A percentile compares a stretch with the other conserved stretches of the same genome.
Evolutionary conservation across 2,888 invertebrate species (phyloP).

Genomic region (Gymnoscelis rufifasciata): DNA sequence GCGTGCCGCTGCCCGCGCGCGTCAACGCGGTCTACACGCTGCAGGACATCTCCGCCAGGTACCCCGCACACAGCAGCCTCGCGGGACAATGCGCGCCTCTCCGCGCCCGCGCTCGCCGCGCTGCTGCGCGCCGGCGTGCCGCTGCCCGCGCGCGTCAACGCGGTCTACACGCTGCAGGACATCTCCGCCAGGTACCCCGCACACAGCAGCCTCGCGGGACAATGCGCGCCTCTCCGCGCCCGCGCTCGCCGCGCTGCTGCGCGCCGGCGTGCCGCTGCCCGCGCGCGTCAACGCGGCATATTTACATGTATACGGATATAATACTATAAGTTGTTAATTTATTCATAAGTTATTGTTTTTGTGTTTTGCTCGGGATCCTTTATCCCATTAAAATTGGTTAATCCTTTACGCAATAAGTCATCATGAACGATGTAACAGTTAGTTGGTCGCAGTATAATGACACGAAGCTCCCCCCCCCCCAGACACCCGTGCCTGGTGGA

Average conservation of each 20-base stretch:
- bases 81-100: too few relatives aligned
- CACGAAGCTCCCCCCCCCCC: too few relatives aligned
- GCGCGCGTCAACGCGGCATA: slow-evolving; percentile 84
- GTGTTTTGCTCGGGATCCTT: too few relatives aligned
- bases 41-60: slow-evolving; percentile 83
- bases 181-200: slow-evolving; percentile 79
- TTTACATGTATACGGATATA: too few relatives aligned
- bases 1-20: slow-evolving; percentile 74
- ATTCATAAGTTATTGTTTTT: too few relatives aligned
- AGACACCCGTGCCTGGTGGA: slow-evolving; percentile 78
- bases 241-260: slow-evolving; percentile 73
- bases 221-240: slow-evolving; percentile 79
- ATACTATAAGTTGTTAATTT: too few relatives aligned
- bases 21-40: slow-evolving; percentile 84
- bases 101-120: slow-evolving; percentile 76
- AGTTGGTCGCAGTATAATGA: too few relatives aligned
- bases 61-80: background rate
- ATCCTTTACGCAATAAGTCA: too few relatives aligned
- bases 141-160: slow-evolving; percentile 81
- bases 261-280: slow-evolving; percentile 59
- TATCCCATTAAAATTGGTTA: too few relatives aligned
- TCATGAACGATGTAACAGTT: too few relatives aligned
- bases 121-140: slow-evolving; percentile 69
- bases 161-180: slow-evolving; percentile 82
- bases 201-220: background rate